Base-by-base conservation (phyloP, 2,888 invertebrate genomes). In the Dendrolimus pini region DNA sequence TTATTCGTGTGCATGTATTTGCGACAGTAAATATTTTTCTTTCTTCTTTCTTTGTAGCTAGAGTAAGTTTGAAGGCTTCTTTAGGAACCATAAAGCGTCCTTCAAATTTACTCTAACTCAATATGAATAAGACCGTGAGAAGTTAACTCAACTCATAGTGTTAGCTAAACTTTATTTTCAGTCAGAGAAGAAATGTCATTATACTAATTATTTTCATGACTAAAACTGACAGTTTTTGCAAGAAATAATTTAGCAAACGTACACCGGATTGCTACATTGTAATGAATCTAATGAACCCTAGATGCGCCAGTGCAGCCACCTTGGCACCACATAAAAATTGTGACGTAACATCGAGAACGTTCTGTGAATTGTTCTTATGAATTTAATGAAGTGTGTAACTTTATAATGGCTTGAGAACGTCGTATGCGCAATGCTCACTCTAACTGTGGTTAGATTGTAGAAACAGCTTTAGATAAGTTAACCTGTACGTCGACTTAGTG, bases 211-310 rank as follows among this genome's bases (percentile, higher is more conserved):
- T 3, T 47, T 47, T 47, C 9, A 47, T 47, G 47, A 47, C 47
- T 3, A 47, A 47, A 47, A 2, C 9, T 12, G 9, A 10, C 47
- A 2, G 30, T 6, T 3, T 1, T 47, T 47, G 47, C 47, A 47
- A 47, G 7, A 12, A 10, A 47, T 47, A 47, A 47, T 47, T 47
- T 47, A 30, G 47, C 47, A 12, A 47, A 12, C 7, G 47, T 12
- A 47, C 69, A 68, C 69, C 64, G 68, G 81, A 78, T 75, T 71
- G 79, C 77, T 79, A 81, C 62, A 61, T 66, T 61, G 68, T 78
- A 83, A 82, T 82, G 78, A 74, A 79, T 70, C 77, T 83, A 83
- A 84, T 82, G 80, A 83, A 80, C 70, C 71, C 9, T 10, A 47
- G 47, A 47, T 47, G 47, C 47, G 12, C 47, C 47, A 0, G 10